phyloP scores from a whole-genome alignment of 2,888 invertebrate species.

The Harmothoe impar region DNA sequence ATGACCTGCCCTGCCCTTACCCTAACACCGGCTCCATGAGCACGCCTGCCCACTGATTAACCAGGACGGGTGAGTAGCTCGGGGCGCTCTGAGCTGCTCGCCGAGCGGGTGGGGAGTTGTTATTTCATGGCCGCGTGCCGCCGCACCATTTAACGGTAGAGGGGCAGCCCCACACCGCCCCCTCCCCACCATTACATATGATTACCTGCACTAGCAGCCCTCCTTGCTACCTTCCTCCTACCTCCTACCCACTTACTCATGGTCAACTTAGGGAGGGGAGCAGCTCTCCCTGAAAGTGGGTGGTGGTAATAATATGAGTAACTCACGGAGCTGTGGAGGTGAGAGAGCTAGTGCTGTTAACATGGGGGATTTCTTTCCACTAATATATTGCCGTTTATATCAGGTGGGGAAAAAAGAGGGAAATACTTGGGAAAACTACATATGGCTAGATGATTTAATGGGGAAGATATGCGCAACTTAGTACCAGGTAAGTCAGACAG shows the following conservation, averaged over 20 bases:
- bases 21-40: conserved; percentile 19
- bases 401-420: too few relatives aligned
- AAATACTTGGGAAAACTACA: too few relatives aligned
- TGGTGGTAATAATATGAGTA: neutral
- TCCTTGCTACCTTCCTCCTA: neutral
- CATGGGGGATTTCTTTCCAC: too few relatives aligned
- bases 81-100: neutral
- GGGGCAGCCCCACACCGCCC: neutral
- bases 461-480: too few relatives aligned
- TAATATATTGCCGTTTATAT: too few relatives aligned
- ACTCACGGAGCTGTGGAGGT: neutral
- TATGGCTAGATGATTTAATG: too few relatives aligned
- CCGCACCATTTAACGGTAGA: conserved; percentile 22
- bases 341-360: too few relatives aligned
- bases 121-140: conserved; percentile 29
- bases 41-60: conserved; percentile 23
- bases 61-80: conserved; percentile 5
- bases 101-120: neutral
- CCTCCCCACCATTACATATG: conserved; percentile 7
- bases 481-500: too few relatives aligned
- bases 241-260: neutral
- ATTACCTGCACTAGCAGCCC: neutral
- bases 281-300: neutral
- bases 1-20: neutral
- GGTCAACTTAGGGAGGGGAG: neutral